Base-by-base conservation (phyloP, 2,888 invertebrate species). In the Mimumesa dahlbomi region DNA sequence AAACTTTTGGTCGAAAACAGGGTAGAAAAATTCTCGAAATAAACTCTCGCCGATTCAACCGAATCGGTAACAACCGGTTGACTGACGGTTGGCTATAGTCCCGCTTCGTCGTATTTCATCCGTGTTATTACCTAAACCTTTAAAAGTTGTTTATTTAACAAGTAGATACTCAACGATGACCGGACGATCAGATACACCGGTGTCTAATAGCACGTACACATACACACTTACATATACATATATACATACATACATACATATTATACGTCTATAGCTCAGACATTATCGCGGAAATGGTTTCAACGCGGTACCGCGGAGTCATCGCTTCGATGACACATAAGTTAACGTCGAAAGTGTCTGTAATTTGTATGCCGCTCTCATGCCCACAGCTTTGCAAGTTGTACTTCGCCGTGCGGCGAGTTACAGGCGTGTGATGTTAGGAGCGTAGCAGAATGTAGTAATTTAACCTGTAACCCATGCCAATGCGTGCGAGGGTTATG, bases 401-500 rank as follows among this genome's bases (percentile, higher is more conserved):
- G 5, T 6, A 21, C 31, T 22, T 42, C 56, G 22, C 18, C 31
- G 19, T 13, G 34, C 43, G 11, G 19, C 29, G 53, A 54, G 62
- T 49, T 67, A 50, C 56, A n/a, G 45, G 36, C 25, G 36, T 31
- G 49, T 46, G 43, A 19, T 13, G 56, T 42, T 42, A 38, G 42
- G 34, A 64, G 49, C 29, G 62, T 40, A 52, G n/a, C n/a, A n/a
- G 68, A 69, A 69, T 65, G 38, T 42, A 22, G 58, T 53, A 64
- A 69, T 69, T 65, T 64, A 68, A 36, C 58, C 48, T 16, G 63
- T 58, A 58, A 64, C 52, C 64, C 61, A 25, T 61, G 52, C 54
- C 57, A 42, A 54, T 65, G 66, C 43, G 59, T 46, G 57, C 22
- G 34, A 22, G 40, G 48, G 48, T 43, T 45, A 56, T 21, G 45